These are phyloP conservation scores for Piaya cayana DNA, from an alignment of 2,113 vertebrate species.

Conservation along the genomic window DNA sequence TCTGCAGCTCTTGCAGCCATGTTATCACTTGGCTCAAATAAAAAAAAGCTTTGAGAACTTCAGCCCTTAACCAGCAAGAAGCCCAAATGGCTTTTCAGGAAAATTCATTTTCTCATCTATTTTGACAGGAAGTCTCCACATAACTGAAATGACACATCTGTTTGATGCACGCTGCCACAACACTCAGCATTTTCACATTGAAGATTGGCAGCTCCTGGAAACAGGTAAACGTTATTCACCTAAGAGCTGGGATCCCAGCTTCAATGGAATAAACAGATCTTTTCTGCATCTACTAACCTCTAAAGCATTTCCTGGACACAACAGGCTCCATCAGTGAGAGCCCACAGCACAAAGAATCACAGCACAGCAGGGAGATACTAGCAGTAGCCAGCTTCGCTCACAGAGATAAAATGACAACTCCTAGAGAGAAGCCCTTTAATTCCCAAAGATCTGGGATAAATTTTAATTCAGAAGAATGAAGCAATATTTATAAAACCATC, in stretches of 20 bases:
- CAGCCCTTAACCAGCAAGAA: conserved; percentile 34
- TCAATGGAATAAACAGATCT: conserved; percentile 36
- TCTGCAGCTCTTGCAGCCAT: neutral
- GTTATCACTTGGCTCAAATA: neutral
- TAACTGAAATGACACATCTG: conserved; percentile 11
- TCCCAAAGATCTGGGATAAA: neutral
- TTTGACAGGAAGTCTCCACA: conserved; percentile 37
- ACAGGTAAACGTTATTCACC: conserved; percentile 43
- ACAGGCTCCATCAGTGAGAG: neutral
- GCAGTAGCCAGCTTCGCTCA: neutral
- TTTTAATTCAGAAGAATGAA: neutral
- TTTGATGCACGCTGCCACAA: conserved; percentile 57
- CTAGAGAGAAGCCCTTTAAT: neutral
- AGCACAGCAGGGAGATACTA: neutral
- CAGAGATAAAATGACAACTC: neutral
- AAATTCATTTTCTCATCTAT: conserved; percentile 59
- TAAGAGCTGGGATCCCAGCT: neutral
- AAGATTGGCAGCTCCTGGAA: conserved; percentile 61
- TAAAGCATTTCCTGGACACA: conserved; percentile 3
- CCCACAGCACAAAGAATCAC: neutral
- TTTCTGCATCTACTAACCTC: neutral
- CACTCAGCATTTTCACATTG: conserved; percentile 32
- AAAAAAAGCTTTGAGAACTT: neutral
- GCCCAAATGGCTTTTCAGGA: conserved; percentile 32
- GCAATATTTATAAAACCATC: neutral